phyloP scores from a whole-genome alignment of 2,888 invertebrate species.

The Leucoptera coffeella region DNA sequence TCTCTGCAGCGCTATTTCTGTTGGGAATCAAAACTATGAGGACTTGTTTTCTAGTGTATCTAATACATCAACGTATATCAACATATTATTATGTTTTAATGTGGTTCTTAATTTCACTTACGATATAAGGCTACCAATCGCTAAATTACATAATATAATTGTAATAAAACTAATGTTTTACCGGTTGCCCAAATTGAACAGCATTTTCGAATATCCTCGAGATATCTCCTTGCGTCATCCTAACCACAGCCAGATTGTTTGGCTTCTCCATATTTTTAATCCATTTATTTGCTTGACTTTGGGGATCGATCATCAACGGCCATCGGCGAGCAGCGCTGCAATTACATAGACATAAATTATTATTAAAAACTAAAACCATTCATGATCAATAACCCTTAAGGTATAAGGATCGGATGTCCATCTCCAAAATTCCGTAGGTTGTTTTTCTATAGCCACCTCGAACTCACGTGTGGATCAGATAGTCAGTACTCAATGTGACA shows the following conservation, averaged over 20 bases:
- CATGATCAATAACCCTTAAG: neutral
- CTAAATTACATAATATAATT: neutral
- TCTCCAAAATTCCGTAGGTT: too few species aligned
- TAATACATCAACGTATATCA: too few species aligned
- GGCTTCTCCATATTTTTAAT: conserved; percentile 87
- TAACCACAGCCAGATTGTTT: conserved; percentile 74
- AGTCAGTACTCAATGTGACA: too few species aligned
- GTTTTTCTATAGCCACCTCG: too few species aligned
- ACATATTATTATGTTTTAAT: too few species aligned
- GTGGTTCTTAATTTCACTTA: too few species aligned
- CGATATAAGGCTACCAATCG: too few species aligned
- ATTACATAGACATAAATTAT: neutral
- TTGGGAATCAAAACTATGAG: too few species aligned
- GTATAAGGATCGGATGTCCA: neutral
- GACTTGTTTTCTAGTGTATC: too few species aligned
- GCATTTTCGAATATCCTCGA: conserved; percentile 78
- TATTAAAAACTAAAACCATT: too few species aligned
- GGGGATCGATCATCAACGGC: conserved; percentile 94
- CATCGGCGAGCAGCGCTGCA: conserved; percentile 79
- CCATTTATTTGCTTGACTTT: conserved; percentile 92
- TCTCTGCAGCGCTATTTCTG: too few species aligned
- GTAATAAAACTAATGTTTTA: conserved; percentile 31
- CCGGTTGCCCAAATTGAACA: conserved; percentile 79
- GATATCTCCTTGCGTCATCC: conserved; percentile 77
- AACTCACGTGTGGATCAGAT: too few species aligned